Evolutionary conservation across 2,797 vertebrate genomes (phyloP).

Genomic region (Gymnoscopelus microlampas): DNA sequence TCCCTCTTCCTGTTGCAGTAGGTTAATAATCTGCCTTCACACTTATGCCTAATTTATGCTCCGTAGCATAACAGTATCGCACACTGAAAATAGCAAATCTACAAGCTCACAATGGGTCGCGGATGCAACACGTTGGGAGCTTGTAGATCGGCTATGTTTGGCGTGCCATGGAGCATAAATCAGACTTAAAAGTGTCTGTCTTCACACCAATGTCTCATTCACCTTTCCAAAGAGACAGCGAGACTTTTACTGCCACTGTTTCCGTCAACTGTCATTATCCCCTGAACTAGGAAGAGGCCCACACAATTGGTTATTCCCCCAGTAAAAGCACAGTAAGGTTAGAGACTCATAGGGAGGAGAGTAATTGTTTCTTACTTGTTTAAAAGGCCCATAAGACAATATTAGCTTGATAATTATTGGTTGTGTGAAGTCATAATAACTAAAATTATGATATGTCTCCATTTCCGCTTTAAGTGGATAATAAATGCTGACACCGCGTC

Average conservation of each 20-base stretch:
- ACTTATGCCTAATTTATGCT: conserved; percentile 29
- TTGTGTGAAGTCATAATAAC: conserved; percentile 52
- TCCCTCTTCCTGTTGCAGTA: conserved; percentile 50
- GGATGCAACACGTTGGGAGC: too few species aligned
- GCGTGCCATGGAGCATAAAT: too few species aligned
- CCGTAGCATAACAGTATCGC: neutral
- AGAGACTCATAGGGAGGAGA: conserved; percentile 39
- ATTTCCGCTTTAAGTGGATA: conserved; percentile 51
- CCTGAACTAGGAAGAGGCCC: conserved; percentile 43
- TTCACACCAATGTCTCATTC: conserved; percentile 41
- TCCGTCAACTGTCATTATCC: conserved; percentile 55
- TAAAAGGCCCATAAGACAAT: conserved; percentile 38
- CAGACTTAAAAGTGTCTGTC: too few species aligned
- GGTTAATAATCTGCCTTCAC: conserved; percentile 62
- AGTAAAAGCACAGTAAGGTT: conserved; percentile 45
- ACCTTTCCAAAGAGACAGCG: conserved; percentile 44
- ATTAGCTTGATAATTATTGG: conserved; percentile 53
- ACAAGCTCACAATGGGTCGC: too few species aligned
- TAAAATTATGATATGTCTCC: conserved; percentile 53
- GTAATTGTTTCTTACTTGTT: conserved; percentile 49
- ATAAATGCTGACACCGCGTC: conserved; percentile 62
- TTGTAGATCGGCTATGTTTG: too few species aligned
- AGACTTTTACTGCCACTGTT: conserved; percentile 58
- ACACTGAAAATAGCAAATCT: too few species aligned
- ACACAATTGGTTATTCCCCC: conserved; percentile 38